Evolutionary conservation across 2,797 vertebrate genomes (phyloP), one percentile per base, ranked within the genome.

Genomic region (Sphenopsis melanotis): DNA sequence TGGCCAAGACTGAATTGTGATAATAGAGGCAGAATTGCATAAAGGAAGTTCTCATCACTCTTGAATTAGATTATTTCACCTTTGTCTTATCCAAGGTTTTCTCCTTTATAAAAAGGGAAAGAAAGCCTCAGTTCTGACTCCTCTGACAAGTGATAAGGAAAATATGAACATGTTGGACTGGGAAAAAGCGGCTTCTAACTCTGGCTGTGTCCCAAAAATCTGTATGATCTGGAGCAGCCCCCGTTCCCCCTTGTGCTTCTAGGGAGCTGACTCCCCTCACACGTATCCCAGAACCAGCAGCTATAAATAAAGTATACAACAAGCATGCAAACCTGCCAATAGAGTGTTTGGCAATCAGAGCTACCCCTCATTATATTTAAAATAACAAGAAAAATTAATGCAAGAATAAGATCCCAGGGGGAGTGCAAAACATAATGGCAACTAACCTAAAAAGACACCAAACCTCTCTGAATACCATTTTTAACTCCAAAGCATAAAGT

Each of bases 1-100:
- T 68, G 80, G 79, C 56, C 24, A 44, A 50, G 63, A 32, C 27
- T 53, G 74, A 89, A 50, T 74, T 68, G 77, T 75, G 76, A 70
- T 94, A 94, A 82, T 46, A 86, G 70, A 90, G 42, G 37, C 77
- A 85, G 63, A 86, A 87, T 22, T 71, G 12, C 68, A 86, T 63
- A 83, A 75, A 66, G 55, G 37, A 89, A 70, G 24, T 56, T 83
- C 46, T 91, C 81, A 53, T 92, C 86, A 89, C 65, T 68, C 82
- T 74, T 50, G 89, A 76, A 95, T 93, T 95, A 83, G 42, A 85
- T 96, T 92, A 92, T 92, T 89, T 71, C 91, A 94, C 91, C 89
- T 85, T 85, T 75, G 61, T 94, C 69, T 89, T 86, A 86, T 11
- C 77, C 69, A 69, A 91, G 72, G 53, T 46, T 94, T 63, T 80